Percentiles rank a stretch among this genome's conserved stretches.
These are phyloP conservation scores for Porites lobata DNA, from an alignment of 92 coral and sea anemone genomes.

Conservation along the genomic window DNA sequence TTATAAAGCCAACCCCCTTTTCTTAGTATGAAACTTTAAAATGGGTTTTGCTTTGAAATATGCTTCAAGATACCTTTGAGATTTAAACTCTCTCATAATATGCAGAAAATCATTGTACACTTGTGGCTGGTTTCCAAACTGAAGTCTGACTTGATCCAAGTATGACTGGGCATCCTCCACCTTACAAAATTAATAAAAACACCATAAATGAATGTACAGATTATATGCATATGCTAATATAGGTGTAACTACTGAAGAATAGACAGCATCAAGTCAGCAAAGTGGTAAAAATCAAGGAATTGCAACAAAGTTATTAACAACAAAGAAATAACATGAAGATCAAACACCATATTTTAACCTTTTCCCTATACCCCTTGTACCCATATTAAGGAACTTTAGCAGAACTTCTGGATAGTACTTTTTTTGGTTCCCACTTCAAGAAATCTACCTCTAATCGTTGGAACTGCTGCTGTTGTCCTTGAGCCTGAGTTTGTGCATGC, in stretches of 20 bases:
- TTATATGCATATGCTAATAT: too few species aligned
- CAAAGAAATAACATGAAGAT: background rate
- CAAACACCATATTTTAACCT: background rate
- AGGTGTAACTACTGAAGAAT: too few species aligned
- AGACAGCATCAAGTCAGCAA: too few species aligned
- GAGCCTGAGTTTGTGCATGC: conserved; percentile 93
- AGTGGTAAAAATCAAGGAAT: background rate
- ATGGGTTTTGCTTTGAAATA: background rate
- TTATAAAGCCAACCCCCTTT: background rate
- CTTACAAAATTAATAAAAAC: too few species aligned
- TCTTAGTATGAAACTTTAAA: background rate
- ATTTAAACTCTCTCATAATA: conserved; percentile 98
- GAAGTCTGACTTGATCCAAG: too few species aligned
- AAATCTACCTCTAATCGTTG: conserved; percentile 89
- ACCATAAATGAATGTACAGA: too few species aligned
- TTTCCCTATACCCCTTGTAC: too few species aligned
- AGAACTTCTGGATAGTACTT: too few species aligned
- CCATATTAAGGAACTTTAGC: too few species aligned
- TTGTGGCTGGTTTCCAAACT: conserved; percentile 98
- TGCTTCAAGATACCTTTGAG: conserved; percentile 77
- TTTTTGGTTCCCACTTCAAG: background rate
- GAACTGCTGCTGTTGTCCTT: conserved; percentile 99
- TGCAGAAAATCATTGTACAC: conserved; percentile 98
- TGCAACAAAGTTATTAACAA: background rate
- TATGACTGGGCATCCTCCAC: too few species aligned